phyloP scores from a whole-genome alignment of 2,113 vertebrate genomes.

The Ptychochromis oligacanthus region DNA sequence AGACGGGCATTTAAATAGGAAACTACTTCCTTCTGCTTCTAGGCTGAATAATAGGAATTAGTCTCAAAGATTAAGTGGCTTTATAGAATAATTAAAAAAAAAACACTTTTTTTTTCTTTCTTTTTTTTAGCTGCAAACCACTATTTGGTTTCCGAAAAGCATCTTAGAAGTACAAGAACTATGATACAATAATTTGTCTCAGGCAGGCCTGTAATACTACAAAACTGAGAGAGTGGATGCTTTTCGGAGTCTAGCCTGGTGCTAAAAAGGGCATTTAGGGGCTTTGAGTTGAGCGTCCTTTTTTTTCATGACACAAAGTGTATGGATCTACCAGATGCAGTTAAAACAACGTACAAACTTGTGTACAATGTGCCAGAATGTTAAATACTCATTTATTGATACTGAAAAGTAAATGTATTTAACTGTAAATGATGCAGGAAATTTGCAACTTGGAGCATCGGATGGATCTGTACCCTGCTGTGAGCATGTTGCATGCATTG shows the following conservation, averaged over 20 bases:
- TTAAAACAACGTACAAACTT: conserved; percentile 1
- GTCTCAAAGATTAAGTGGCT: conserved; percentile 14
- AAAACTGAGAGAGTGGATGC: conserved; percentile 1
- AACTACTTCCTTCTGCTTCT: conserved; percentile 24
- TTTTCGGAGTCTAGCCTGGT: conserved; percentile 26
- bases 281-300: conserved; percentile 26
- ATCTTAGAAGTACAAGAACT: not conserved
- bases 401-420: not conserved
- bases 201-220: not conserved
- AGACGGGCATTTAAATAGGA: conserved; percentile 30
- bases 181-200: not conserved
- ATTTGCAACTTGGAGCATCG: conserved; percentile 26
- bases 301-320: conserved; percentile 26
- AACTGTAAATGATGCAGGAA: not conserved
- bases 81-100: not conserved
- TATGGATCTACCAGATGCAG: conserved; percentile 62
- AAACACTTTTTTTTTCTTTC: too few relatives aligned
- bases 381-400: not conserved
- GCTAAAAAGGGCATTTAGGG: conserved; percentile 14
- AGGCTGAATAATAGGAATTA: conserved; percentile 3
- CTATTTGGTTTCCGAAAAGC: conserved; percentile 13
- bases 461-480: conserved; percentile 55
- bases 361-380: not conserved
- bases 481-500: conserved; percentile 68
- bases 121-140: conserved; percentile 1